Evolutionary conservation across 2,113 vertebrate species (phyloP).

Genomic region (Urocolius indicus): DNA sequence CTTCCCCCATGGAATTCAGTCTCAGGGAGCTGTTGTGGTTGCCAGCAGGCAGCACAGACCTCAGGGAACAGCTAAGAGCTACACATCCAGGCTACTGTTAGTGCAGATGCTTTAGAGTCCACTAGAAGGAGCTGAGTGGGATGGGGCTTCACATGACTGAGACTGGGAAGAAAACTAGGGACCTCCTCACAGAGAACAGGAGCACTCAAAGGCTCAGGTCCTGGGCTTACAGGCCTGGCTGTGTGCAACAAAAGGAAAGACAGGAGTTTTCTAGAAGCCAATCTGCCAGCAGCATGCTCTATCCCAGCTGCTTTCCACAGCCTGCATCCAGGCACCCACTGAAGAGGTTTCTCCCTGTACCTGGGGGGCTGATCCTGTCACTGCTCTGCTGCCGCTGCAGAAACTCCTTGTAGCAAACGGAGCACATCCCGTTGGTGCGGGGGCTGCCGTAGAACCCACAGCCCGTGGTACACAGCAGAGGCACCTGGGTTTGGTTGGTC

Average conservation of each 20-base stretch:
- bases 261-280: not conserved
- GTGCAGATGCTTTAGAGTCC: not conserved
- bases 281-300: not conserved
- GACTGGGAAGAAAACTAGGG: not conserved
- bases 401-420: constrained; percentile 92
- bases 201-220: fast-evolving
- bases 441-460: constrained; percentile 93
- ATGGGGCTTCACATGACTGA: not conserved
- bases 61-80: not conserved
- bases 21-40: not conserved
- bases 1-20: not conserved
- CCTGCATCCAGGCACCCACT: not conserved
- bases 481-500: constrained; percentile 91
- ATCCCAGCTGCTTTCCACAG: not conserved
- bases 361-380: constrained; percentile 85
- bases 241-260: not conserved
- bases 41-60: not conserved
- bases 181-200: not conserved
- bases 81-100: not conserved
- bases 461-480: constrained; percentile 90
- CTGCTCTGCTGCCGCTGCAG: constrained; percentile 90
- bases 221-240: not conserved
- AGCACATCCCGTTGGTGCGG: constrained; percentile 92
- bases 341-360: constrained; percentile 54
- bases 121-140: not conserved